Base-by-base conservation (phyloP, 2,797 vertebrate species). In the Erithacus rubecula region DNA sequence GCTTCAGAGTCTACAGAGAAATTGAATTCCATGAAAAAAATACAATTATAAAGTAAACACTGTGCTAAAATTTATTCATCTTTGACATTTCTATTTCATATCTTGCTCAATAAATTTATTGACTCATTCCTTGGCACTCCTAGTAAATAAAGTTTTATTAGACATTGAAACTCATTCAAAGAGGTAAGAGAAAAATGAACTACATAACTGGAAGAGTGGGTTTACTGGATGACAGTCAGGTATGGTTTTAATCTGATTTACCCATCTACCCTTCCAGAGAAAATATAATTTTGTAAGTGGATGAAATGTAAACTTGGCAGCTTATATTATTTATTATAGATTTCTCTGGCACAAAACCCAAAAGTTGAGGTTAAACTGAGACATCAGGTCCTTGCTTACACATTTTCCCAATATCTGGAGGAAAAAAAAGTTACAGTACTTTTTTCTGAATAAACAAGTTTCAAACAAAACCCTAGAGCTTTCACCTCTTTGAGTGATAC, bases 61-160 rank as follows among this genome's bases (percentile, higher is more conserved):
- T 37, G 16, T n/a, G 19, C 43, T 94, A 69, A 90, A 90, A 90
- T 95, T 78, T 95, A 93, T 90, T 90, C 23, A 49, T 90, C 83
- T 88, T 93, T 94, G 88, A 89, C 77, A 94, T 94, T 94, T 96
- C 56, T 92, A 43, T 93, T 93, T 93, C 86, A 93, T 41, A 82
- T 77, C 78, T 76, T 89, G 63, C 72, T 92, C 78, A 82, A 70
- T 87, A 81, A 84, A 92, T 90, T 60, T 94, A 95, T 93, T 81
- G 81, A 77, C 43, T 81, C 32, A 24, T 44, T 83, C 85, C 92
- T 94, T 93, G 85, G 63, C 47, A 91, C 34, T 87, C 44, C 12
- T 32, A 83, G 89, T 90, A 91, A 93, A 91, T 88, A 88, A 90
- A 82, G 44, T 84, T 95, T 91, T 92, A 93, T 95, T 89, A 79